These are phyloP conservation scores for Rhea americana DNA, from an alignment of 2,113 vertebrate species.

Conservation along the genomic window DNA sequence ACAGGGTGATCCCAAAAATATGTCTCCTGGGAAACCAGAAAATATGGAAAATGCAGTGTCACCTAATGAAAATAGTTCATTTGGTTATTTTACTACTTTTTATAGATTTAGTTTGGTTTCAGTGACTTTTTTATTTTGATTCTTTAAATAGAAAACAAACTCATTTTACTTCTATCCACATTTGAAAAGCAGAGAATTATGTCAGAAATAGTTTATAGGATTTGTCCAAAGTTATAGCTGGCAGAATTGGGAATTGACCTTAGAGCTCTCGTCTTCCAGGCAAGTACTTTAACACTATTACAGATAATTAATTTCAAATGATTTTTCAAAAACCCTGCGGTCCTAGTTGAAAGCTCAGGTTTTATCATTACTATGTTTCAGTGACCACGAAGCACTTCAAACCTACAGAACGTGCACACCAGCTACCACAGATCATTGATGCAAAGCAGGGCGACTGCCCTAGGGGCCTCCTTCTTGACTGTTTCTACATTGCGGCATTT, in stretches of 20 bases:
- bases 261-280: neutral
- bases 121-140: neutral
- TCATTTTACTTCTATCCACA: neutral
- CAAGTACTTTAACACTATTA: neutral
- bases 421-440: neutral
- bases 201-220: neutral
- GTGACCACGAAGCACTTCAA: neutral
- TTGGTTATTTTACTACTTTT: neutral
- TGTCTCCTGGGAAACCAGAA: slow-evolving; percentile 38
- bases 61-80: neutral
- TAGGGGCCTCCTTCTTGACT: neutral
- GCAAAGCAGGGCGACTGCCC: neutral
- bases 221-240: neutral
- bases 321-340: neutral
- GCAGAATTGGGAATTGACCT: neutral
- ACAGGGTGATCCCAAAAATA: neutral
- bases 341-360: neutral
- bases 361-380: neutral
- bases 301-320: neutral
- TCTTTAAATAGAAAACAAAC: neutral
- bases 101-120: neutral
- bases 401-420: accelerated
- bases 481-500: neutral
- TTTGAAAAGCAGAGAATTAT: neutral
- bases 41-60: neutral